A percentile compares a stretch with the other conserved stretches of the same genome.
These are phyloP conservation scores for Sycophila texana DNA, from an alignment of 2,888 invertebrate genomes.

Conservation along the genomic window DNA sequence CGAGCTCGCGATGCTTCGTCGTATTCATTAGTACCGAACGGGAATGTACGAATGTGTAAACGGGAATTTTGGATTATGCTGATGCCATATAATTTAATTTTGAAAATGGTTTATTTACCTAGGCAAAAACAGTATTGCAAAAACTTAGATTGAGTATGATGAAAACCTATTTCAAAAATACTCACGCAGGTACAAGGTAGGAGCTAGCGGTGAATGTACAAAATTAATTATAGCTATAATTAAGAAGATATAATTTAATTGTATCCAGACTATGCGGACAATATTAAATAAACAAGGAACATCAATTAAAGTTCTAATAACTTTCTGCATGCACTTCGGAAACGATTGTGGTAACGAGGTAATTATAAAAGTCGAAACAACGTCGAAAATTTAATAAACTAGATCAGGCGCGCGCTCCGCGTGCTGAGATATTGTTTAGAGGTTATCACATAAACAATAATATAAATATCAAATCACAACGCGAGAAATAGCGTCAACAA, in stretches of 20 bases:
- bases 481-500: no score
- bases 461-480: no score
- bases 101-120: not conserved
- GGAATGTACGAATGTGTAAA: no score
- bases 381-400: no score
- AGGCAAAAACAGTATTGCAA: not conserved
- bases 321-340: not conserved
- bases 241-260: slow-evolving; percentile 24
- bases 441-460: no score
- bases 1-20: no score
- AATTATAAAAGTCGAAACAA: slow-evolving; percentile 32
- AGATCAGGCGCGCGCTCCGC: no score
- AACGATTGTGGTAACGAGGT: slow-evolving; percentile 41
- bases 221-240: slow-evolving; percentile 31
- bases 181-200: not conserved
- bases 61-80: no score
- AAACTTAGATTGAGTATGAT: not conserved
- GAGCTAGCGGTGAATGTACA: not conserved
- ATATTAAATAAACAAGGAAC: slow-evolving; percentile 21
- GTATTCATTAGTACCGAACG: no score
- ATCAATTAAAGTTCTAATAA: slow-evolving; percentile 17
- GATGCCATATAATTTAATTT: not conserved
- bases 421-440: no score
- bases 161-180: not conserved
- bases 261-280: not conserved